These are phyloP conservation scores for Coboldia fuscipes DNA, from an alignment of 1,140 invertebrate species.

Conservation along the genomic window DNA sequence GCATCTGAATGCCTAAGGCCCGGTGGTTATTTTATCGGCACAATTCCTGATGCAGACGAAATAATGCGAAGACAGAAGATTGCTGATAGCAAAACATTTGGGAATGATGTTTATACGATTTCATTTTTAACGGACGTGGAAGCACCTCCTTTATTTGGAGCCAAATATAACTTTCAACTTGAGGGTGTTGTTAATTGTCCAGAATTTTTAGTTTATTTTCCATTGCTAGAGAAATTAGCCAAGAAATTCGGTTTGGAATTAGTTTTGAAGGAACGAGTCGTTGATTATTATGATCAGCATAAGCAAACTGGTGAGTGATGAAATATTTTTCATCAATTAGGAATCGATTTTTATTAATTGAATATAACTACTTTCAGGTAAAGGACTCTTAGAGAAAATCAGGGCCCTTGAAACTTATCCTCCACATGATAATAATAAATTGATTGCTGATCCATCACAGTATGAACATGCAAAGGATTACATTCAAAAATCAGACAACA, in stretches of 20 bases:
- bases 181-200: conserved; percentile 96
- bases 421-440: conserved; percentile 24
- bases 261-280: conserved; percentile 49
- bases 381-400: conserved; percentile 47
- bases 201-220: conserved; percentile 92
- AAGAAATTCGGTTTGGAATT: conserved; percentile 62
- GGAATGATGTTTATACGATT: conserved; percentile 72
- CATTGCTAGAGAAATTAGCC: conserved; percentile 62
- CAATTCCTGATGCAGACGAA: conserved; percentile 81
- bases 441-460: conserved; percentile 38
- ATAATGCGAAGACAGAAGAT: conserved; percentile 40
- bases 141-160: conserved; percentile 74
- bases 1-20: conserved; percentile 66
- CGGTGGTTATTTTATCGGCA: conserved; percentile 93
- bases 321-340: too few species aligned
- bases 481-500: conserved; percentile 23
- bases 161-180: conserved; percentile 87
- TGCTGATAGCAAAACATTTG: conserved; percentile 43
- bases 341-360: too few species aligned
- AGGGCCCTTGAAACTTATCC: conserved; percentile 50
- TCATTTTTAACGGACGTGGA: conserved; percentile 51
- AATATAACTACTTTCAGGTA: too few species aligned
- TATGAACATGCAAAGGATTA: conserved; percentile 50
- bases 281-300: conserved; percentile 55
- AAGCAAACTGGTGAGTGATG: conserved; percentile 30